Evolutionary conservation across 2,888 invertebrate genomes (phyloP), one percentile per base, ranked within the genome.

Genomic region (Andrena trimmerana): DNA sequence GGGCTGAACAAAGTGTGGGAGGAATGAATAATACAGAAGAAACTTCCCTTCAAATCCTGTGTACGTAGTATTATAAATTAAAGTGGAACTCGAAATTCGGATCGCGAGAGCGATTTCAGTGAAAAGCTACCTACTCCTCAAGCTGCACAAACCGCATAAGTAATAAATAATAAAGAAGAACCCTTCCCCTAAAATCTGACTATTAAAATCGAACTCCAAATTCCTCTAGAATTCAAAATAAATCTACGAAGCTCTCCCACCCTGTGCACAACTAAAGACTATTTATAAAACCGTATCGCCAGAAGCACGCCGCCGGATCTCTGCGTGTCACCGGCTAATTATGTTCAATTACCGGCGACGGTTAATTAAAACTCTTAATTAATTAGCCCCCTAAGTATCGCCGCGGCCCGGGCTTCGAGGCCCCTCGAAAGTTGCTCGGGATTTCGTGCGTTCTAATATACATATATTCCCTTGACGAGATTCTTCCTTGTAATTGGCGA

Each of bases 341-440:
- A 79, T 71, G 60, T 80, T 71, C 80, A 80, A 79, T 80, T 80
- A 80, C 79, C 60, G 42, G 20, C n/a, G 36, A 60, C 60, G 69
- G 79, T 78, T 80, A 79, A 81, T 81, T 80, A 72, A 81, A 81
- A 72, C 81, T 81, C 57, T 68, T 80, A 80, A 80, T 81, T 81
- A 81, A 80, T 81, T 57, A 80, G 48, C 50, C 72, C 54, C 48
- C n/a, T 48, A 63, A 71, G 65, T 70, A 52, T 66, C 36, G 70
- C 68, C 16, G 67, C 59, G 24, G 31, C 33, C 3, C 4, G 8
- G 36, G 42, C 10, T 66, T 42, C 31, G 50, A 52, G 16, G 27
- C 16, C 52, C 42, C 78, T 60, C 31, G 52, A 27, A 78, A 79
- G 42, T 78, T 78, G n/a, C 57, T 2, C 29, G 29, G 63, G 68